Conservation (phyloP, 2,797 vertebrate species). For the Semaprochilodus insignis region DNA sequence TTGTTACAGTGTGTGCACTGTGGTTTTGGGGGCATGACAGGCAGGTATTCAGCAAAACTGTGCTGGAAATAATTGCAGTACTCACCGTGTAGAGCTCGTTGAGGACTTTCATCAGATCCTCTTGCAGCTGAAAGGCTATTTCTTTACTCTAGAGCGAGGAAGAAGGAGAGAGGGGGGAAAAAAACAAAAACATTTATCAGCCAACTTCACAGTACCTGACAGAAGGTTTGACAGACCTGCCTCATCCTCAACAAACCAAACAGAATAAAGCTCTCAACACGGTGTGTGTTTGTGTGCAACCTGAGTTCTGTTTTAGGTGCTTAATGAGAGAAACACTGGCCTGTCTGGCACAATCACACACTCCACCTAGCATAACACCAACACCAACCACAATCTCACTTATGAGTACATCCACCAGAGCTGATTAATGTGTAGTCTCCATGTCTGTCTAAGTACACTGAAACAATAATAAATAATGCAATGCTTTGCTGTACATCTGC, state of each 20-base stretch:
- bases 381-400: not conserved
- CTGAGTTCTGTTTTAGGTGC: not conserved
- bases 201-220: not conserved
- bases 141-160: constrained; percentile 91
- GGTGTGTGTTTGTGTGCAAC: not conserved
- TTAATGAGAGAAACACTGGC: constrained; percentile 3
- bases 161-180: constrained; percentile 7
- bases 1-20: not conserved
- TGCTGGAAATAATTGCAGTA: constrained; percentile 50
- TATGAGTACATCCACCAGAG: not conserved
- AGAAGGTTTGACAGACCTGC: constrained; percentile 12
- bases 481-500: not conserved
- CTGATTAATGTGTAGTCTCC: not conserved
- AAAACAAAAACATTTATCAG: not conserved
- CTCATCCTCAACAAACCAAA: not conserved
- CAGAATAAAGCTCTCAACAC: not conserved
- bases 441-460: not conserved
- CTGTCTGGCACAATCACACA: constrained; percentile 3
- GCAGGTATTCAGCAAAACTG: constrained; percentile 13
- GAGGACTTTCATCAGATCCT: constrained; percentile 99
- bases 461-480: not conserved
- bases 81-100: constrained; percentile 99
- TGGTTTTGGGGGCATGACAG: not conserved
- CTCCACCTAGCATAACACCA: not conserved
- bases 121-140: constrained; percentile 97